A percentile compares a stretch with the other conserved stretches of the same genome.
Conservation (phyloP, 2,113 vertebrate genomes). For the Pluvialis apricaria region DNA sequence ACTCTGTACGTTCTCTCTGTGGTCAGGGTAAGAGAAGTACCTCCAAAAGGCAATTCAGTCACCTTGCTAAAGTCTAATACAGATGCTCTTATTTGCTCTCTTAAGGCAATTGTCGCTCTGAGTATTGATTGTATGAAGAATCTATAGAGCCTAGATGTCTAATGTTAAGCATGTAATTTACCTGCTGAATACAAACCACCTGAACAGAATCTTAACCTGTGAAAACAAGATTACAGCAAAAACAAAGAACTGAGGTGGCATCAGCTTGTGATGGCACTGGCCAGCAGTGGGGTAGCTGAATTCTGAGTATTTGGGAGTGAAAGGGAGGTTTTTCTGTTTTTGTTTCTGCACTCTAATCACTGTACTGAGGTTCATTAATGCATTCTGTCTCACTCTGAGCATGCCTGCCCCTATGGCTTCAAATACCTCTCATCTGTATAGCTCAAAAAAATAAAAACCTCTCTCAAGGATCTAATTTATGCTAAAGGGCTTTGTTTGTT, state of each 20-base stretch:
- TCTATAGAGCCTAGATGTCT: not conserved
- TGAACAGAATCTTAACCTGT: not conserved
- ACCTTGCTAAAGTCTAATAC: not conserved
- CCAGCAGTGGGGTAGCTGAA: not conserved
- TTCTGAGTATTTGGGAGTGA: not conserved
- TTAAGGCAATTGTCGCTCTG: not conserved
- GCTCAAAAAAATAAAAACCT: not conserved
- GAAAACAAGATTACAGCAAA: not conserved
- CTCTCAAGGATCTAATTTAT: not conserved
- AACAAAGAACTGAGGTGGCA: not conserved
- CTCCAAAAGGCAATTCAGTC: not conserved
- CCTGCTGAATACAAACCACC: not conserved
- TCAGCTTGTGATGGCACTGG: not conserved
- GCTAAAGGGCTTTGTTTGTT: not conserved
- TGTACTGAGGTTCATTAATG: not conserved
- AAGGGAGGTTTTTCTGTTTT: not conserved
- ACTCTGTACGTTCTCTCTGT: not conserved
- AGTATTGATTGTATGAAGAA: not conserved
- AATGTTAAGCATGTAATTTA: not conserved
- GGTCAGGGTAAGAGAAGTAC: not conserved
- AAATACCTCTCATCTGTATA: not conserved
- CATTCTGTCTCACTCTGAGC: not conserved
- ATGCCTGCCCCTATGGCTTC: not conserved
- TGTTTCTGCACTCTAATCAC: not conserved
- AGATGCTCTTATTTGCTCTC: not conserved